Conservation (phyloP, 2,113 vertebrate genomes). For the Thryonomys swinderianus region DNA sequence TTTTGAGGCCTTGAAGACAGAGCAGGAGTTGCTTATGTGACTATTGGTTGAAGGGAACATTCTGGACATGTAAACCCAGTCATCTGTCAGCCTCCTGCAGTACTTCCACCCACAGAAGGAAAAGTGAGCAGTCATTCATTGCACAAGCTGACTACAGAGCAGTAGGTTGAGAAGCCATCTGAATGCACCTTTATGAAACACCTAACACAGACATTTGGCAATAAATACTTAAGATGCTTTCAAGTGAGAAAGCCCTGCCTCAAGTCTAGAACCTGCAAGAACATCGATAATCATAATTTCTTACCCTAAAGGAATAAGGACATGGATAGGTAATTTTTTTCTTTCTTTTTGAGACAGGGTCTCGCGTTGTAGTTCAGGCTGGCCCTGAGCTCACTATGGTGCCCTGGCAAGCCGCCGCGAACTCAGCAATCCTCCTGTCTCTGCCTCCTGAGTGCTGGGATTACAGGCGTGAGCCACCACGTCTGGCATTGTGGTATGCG, state of each 20-base stretch:
- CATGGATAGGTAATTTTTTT: neutral
- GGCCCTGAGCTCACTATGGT: no score
- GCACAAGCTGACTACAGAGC: neutral
- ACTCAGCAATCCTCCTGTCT: no score
- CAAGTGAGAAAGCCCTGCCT: neutral
- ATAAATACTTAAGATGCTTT: neutral
- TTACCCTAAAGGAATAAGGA: neutral
- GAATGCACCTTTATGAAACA: neutral
- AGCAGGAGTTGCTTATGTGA: neutral
- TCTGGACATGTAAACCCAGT: constrained; percentile 3
- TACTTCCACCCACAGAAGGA: neutral
- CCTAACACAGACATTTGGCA: neutral
- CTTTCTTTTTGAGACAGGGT: no score
- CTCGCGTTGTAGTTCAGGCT: no score
- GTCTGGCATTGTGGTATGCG: no score
- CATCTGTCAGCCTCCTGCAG: neutral
- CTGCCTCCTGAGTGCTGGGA: no score
- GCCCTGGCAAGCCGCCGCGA: no score
- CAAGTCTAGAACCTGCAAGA: neutral
- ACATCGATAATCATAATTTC: neutral
- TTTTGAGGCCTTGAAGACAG: neutral
- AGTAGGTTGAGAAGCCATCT: neutral
- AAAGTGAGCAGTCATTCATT: neutral
- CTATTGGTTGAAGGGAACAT: neutral
- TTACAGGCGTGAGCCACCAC: no score